Evolutionary conservation across 2,797 vertebrate genomes (phyloP), one percentile per base, ranked within the genome.

Genomic region (Megalops cyprinoides): DNA sequence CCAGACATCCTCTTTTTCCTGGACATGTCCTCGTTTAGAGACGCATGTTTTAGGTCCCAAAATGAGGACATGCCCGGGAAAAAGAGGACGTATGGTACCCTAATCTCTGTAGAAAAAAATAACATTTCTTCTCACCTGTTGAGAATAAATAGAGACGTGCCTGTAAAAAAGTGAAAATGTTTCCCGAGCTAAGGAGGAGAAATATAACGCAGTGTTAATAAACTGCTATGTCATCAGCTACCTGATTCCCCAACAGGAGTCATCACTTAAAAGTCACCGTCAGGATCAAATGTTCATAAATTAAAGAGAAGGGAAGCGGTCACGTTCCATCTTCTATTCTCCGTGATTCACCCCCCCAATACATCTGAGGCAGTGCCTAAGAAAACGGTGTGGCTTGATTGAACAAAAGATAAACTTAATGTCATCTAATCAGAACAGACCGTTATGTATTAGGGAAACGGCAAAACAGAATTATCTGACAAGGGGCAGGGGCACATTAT

Each of bases 401-500:
- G 92, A 96, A 94, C 95, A 95, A 95, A 93, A 96, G 96, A 97
- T 97, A 95, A 95, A 92, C 94, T 96, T 98, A 97, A 97, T 98
- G 94, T 95, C 95, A 94, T 94, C 95, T 98, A 99, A 97, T 97
- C 97, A 97, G 96, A 97, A 96, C 91, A 96, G 95, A 97, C 94
- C 94, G 98, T 98, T 98, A 97, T 96, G 96, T 96, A 98, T 98
- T 97, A 98, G 95, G 80, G 93, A 96, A 96, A 97, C 94, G 96
- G 96, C 94, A 95, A 95, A 96, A 96, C 94, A 96, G 95, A 96
- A 96, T 96, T 95, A 95, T 96, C 95, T 95, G 96, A 97, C 97
- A 97, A 96, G 96, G 95, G 95, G 94, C 94, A 95, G 96, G 67
- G 94, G 87, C 94, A 96, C 96, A 97, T 98, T 98, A 97, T 96